Conservation (phyloP, 2,113 vertebrate genomes). For the Aleadryas rufinucha region DNA sequence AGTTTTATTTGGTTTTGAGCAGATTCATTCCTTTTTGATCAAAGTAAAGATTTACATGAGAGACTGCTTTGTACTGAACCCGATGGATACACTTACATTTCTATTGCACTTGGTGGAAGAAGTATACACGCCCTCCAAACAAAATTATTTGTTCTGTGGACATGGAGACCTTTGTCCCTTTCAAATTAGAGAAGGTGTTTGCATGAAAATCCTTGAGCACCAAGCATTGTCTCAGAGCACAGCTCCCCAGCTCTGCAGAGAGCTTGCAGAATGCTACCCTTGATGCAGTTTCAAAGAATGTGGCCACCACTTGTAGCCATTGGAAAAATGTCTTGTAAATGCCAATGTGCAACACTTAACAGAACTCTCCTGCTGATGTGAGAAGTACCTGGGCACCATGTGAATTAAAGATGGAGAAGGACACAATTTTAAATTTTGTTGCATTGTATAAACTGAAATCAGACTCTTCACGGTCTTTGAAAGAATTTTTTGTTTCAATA, state of each 20-base stretch:
- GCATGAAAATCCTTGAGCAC: background rate
- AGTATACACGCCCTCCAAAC: background rate
- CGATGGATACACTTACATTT: background rate
- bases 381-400: background rate
- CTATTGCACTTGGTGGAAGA: background rate
- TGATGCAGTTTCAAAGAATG: background rate
- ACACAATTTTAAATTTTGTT: background rate
- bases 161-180: background rate
- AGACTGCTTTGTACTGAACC: background rate
- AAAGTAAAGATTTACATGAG: background rate
- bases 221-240: background rate
- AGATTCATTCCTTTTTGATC: background rate
- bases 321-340: background rate
- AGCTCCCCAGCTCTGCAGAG: background rate
- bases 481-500: slow-evolving; percentile 48
- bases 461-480: slow-evolving; percentile 12
- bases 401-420: background rate
- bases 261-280: background rate
- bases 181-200: background rate
- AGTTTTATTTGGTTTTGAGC: background rate
- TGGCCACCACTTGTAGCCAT: background rate
- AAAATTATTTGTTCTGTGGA: background rate
- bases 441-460: slow-evolving; percentile 9
- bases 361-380: background rate
- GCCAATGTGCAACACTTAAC: background rate